A percentile compares a stretch with the other conserved stretches of the same genome.
Evolutionary conservation across 92 coral and sea anemone genomes (phyloP).

Genomic region (Actinostola sp.): DNA sequence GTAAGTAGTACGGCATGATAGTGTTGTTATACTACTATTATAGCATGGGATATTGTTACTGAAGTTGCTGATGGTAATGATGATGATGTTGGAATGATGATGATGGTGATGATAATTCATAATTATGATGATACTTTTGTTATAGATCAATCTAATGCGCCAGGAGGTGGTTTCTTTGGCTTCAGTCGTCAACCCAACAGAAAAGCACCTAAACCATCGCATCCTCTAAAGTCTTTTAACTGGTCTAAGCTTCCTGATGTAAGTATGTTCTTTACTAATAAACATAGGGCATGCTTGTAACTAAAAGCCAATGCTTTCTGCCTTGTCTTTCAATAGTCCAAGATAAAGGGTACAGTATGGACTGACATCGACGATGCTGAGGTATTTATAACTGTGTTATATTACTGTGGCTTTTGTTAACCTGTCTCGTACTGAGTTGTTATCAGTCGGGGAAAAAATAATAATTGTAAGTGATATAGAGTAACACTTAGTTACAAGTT

Average conservation of each 20-base stretch:
- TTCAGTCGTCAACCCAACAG: conserved; percentile 76
- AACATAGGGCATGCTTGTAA: not conserved
- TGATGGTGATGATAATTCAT: not conserved
- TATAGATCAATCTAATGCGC: conserved; percentile 54
- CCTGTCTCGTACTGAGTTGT: too few relatives aligned
- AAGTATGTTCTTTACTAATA: conserved; percentile 54
- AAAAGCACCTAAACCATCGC: conserved; percentile 95
- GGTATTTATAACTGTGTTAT: conserved; percentile 39
- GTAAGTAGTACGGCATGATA: too few relatives aligned
- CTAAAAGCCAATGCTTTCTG: not conserved
- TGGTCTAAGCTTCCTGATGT: conserved; percentile 99
- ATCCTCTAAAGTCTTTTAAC: conserved; percentile 98
- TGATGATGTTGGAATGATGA: not conserved
- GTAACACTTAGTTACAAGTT: too few relatives aligned
- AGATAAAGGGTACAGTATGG: conserved; percentile 99
- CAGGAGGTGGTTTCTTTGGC: conserved; percentile 75
- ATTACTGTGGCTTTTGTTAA: not conserved
- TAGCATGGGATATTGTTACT: too few relatives aligned
- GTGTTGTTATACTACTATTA: too few relatives aligned
- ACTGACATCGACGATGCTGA: conserved; percentile 92
- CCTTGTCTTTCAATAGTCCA: conserved; percentile 59
- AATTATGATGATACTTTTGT: not conserved
- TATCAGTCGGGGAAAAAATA: too few relatives aligned
- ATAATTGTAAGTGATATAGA: too few relatives aligned
- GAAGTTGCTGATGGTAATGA: not conserved